Base-by-base conservation (phyloP, 2,797 vertebrate genomes). In the Rhinella marina region DNA sequence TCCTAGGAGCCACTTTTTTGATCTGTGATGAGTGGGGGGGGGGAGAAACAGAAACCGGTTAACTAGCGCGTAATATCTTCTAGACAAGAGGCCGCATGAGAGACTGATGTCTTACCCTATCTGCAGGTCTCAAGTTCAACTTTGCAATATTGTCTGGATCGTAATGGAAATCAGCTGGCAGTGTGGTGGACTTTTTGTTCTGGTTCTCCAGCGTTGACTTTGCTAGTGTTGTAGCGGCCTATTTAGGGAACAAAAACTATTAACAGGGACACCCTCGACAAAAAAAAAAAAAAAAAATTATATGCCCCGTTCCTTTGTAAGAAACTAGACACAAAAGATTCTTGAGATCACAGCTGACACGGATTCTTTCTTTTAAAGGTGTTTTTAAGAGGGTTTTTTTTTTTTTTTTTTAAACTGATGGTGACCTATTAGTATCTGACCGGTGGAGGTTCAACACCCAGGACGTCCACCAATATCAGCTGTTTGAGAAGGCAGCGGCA, bases 91-190 rank as follows among this genome's bases (percentile, higher is more conserved):
- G 16, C 12, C 50, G 70, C 5, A 21, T 0, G 12, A 66, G 48
- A n/a, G 8, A 1, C 8, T 7, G 48, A 72, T 1, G n/a, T 12
- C 94, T 94, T 92, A 99, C 98, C 93, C 93, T 95, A 90, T 90
- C 90, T 78, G 90, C 90, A 9, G 98, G 97, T 89, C 98, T 99
- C 79, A 97, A 96, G 91, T 93, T 95, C 81, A 99, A 95, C 91
- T 95, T 95, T 23, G 95, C 92, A 2, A 99, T 92, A 10, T 90
- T 93, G 72, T 94, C 90, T 10, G 95, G 94, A 0, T 96, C 92
- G 57, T 98, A 99, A 92, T 95, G 94, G 94, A 99, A 99, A 90
- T 98, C 97, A 2, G 92, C 56, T 0, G 98, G 98, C 14, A 99
- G 95, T 0, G 96, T 98, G 1, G 96, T 97, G 88, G 94, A 95